Evolutionary conservation across 2,888 invertebrate species (phyloP).

Genomic region (Nemoura dubitans): DNA sequence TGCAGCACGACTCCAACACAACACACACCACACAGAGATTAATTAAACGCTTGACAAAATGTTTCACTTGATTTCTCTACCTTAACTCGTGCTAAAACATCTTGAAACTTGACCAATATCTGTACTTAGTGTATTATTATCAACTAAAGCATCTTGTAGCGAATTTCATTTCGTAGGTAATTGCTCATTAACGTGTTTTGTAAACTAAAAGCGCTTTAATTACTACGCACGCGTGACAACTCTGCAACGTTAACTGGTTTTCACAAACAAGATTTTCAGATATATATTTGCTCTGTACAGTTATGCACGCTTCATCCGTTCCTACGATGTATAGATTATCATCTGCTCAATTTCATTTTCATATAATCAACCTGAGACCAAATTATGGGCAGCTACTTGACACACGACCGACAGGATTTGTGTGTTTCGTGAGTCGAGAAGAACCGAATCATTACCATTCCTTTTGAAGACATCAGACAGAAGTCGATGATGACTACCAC

Average conservation of each 20-base stretch:
- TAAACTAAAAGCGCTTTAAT: slow-evolving; percentile 24
- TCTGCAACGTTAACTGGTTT: slow-evolving; percentile 18
- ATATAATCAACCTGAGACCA: not conserved
- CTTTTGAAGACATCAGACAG: not conserved
- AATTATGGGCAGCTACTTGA: not conserved
- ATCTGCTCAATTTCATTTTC: not conserved
- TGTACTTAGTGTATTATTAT: slow-evolving; percentile 31
- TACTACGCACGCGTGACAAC: not conserved
- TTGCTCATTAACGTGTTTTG: slow-evolving; percentile 37
- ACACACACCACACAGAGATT: slow-evolving; percentile 29
- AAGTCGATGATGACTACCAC: not conserved
- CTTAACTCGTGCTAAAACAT: slow-evolving; percentile 31
- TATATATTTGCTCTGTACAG: not conserved
- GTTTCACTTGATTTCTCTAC: slow-evolving; percentile 36
- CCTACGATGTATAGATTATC: not conserved
- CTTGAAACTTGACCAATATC: slow-evolving; percentile 8
- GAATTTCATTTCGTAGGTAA: slow-evolving; percentile 35
- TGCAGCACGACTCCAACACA: slow-evolving; percentile 17
- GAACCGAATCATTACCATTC: not conserved
- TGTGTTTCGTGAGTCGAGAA: not conserved
- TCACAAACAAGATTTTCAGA: not conserved
- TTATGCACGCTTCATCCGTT: not conserved
- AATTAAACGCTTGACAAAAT: slow-evolving; percentile 42
- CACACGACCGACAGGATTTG: not conserved
- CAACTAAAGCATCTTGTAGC: slow-evolving; percentile 21